Evolutionary conservation across 2,888 invertebrate species (phyloP), one percentile per base, ranked within the genome.

Genomic region (Chalcis sispes): DNA sequence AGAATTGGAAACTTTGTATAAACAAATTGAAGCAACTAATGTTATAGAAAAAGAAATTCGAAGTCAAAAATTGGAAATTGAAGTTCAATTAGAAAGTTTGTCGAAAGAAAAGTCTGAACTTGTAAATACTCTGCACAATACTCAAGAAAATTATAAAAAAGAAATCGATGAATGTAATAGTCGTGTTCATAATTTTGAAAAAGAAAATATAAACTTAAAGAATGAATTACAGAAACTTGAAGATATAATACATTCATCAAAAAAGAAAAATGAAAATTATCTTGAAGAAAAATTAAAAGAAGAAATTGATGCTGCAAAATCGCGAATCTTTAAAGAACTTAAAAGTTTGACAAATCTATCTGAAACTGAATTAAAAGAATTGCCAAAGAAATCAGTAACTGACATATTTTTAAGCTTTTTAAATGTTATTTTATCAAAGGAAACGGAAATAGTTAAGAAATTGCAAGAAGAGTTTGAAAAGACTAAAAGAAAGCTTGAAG

Each of bases 311-410:
- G 40, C 59, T 1, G 77, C 73, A 1, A 83, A 79, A 40, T 64
- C 54, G 2, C 79, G 79, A 25, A 85, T 88, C 2, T 80, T 81
- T 1, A 85, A 85, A 27, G 88, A 89, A 79, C 83, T 87, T 2
- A 81, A 56, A 27, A 80, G 82, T 75, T 85, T 4, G 81, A 79
- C 18, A 70, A 79, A 20, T n/a, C 54, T 52, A 56, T 46, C 70
- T 0, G 48, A 73, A 32, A 52, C 72, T 0, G 73, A 79, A 15
- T 48, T 52, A 0, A 66, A 79, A 5, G 74, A 79, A 7, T 72
- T 82, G 1, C 15, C 62, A 13, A 69, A 79, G 4, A 83, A 83
- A 75, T 79, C 82, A 2, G 77, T 83, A 4, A 78, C 76, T 15
- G 84, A 86, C 13, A 77, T 88, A 2, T 84, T 88, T 36, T n/a